phyloP scores from a whole-genome alignment of 2,113 vertebrate genomes.

The Anoplopoma fimbria region DNA sequence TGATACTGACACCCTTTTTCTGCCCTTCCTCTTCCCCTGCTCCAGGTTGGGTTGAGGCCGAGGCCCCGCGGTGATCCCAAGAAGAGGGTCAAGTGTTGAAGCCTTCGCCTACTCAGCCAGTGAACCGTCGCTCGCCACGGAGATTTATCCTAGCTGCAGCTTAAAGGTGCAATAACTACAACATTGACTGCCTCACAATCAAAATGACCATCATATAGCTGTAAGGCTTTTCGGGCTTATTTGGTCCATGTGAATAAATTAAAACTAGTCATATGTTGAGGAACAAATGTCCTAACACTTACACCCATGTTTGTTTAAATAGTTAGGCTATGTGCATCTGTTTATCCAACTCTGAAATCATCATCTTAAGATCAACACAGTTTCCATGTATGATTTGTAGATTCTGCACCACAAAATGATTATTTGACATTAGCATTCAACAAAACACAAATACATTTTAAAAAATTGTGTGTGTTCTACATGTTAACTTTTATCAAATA shows the following conservation, averaged over 20 bases:
- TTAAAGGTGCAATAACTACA: constrained; percentile 22
- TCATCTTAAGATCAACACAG: too few relatives aligned
- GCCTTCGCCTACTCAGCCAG: constrained; percentile 14
- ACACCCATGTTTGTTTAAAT: neutral
- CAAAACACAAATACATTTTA: neutral
- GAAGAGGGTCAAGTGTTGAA: constrained; percentile 65
- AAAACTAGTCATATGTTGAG: neutral
- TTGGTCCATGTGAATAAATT: neutral
- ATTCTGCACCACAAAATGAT: neutral
- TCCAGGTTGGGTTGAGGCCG: constrained; percentile 59
- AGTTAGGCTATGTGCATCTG: neutral
- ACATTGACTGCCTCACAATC: neutral
- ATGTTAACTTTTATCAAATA: neutral
- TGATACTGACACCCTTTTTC: constrained; percentile 79
- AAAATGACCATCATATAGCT: neutral
- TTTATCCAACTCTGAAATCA: neutral
- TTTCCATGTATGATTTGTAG: neutral
- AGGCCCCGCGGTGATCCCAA: constrained; percentile 52
- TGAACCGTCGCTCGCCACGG: constrained; percentile 32
- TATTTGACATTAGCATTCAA: neutral
- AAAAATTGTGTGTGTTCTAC: neutral
- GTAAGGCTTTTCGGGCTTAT: neutral
- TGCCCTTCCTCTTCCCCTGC: constrained; percentile 47
- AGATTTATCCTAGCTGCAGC: constrained; percentile 26
- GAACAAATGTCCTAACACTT: neutral